Conservation (phyloP, 2,888 invertebrate species). For the Troglohyphantes excavatus region DNA sequence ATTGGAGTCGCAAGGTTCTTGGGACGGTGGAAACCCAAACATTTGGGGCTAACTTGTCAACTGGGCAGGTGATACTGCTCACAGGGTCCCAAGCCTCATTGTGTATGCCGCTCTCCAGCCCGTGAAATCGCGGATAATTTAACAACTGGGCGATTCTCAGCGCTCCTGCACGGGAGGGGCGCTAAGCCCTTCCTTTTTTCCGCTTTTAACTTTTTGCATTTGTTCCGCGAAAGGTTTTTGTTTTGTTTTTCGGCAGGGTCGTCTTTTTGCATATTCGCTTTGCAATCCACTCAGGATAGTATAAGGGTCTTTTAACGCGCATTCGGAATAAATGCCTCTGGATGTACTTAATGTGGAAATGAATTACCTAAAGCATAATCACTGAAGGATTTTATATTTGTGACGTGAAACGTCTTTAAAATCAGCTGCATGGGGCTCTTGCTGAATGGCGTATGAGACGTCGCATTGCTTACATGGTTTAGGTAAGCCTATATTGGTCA, state of each 20-base stretch:
- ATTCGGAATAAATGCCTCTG: too few species aligned
- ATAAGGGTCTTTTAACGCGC: too few species aligned
- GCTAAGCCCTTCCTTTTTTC: slow-evolving; percentile 47
- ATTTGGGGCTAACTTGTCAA: slow-evolving; percentile 77
- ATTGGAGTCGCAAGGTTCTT: slow-evolving; percentile 36
- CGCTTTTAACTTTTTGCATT: slow-evolving; percentile 3
- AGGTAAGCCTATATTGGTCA: too few species aligned
- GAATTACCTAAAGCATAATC: too few species aligned
- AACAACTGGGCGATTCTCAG: slow-evolving; percentile 77
- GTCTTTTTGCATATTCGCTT: slow-evolving; percentile 70
- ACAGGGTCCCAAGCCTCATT: slow-evolving; percentile 55
- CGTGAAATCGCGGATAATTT: slow-evolving; percentile 78
- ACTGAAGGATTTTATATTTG: too few species aligned
- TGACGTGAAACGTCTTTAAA: too few species aligned
- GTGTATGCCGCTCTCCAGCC: slow-evolving; percentile 70
- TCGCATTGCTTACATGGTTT: too few species aligned
- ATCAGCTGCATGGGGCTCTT: too few species aligned
- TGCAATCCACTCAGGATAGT: slow-evolving; percentile 41
- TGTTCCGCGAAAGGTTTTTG: slow-evolving; percentile 19
- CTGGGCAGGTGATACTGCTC: slow-evolving; percentile 59
- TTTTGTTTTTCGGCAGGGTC: not conserved
- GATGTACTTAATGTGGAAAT: too few species aligned
- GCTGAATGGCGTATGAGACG: too few species aligned
- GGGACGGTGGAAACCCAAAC: slow-evolving; percentile 69
- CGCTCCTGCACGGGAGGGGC: slow-evolving; percentile 57